These are phyloP conservation scores for Cynoglossus semilaevis DNA, from an alignment of 2,113 vertebrate genomes.

Conservation along the genomic window DNA sequence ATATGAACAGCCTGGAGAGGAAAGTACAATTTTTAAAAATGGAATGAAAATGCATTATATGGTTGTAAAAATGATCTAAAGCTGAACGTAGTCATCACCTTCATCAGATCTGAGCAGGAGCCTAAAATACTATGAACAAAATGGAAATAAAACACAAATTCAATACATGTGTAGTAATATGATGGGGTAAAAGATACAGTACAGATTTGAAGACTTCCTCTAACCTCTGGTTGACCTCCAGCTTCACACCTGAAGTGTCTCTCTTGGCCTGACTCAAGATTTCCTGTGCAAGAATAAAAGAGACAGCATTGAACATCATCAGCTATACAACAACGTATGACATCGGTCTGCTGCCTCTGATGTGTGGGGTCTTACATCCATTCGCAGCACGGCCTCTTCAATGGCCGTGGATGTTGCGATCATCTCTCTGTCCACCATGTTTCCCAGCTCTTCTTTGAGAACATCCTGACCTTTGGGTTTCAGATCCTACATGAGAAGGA, in stretches of 20 bases:
- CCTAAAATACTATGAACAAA: slow-evolving; percentile 83
- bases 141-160: background rate
- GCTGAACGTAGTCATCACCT: slow-evolving; percentile 42
- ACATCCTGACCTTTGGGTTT: slow-evolving; percentile 83
- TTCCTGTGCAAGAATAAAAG: slow-evolving; percentile 73
- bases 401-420: slow-evolving; percentile 84
- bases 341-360: accelerated
- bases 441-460: slow-evolving; percentile 86
- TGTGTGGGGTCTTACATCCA: slow-evolving; percentile 79
- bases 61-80: background rate
- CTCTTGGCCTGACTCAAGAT: slow-evolving; percentile 88
- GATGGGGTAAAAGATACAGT: background rate
- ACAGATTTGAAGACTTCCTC: slow-evolving; percentile 8
- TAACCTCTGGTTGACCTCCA: slow-evolving; percentile 95
- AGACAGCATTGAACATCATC: background rate
- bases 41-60: background rate
- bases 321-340: background rate
- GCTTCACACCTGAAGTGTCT: slow-evolving; percentile 84
- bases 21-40: too few species aligned
- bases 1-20: slow-evolving; percentile 83
- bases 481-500: slow-evolving; percentile 75
- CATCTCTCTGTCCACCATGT: slow-evolving; percentile 95
- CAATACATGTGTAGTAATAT: background rate
- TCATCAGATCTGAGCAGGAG: slow-evolving; percentile 93
- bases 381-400: slow-evolving; percentile 83